Conservation (phyloP, 2,113 vertebrate genomes). For the Thymallus thymallus region DNA sequence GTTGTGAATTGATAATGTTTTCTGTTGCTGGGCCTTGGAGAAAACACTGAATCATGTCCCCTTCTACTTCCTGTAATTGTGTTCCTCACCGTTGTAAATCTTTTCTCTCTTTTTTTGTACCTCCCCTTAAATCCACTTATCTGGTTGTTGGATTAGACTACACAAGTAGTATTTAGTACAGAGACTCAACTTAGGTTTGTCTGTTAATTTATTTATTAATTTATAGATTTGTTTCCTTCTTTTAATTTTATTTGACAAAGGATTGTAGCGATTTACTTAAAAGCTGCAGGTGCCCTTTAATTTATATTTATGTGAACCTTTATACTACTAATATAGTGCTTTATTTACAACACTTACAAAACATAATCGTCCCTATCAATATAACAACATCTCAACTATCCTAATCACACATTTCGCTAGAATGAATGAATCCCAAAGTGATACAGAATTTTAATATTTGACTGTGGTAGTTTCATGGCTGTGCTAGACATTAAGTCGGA, state of each 20-base stretch:
- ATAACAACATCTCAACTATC: neutral
- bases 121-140: neutral
- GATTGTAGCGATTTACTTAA: neutral
- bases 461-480: neutral
- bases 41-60: constrained; percentile 82
- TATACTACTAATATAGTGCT: neutral
- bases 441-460: constrained; percentile 8
- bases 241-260: neutral
- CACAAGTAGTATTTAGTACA: no score
- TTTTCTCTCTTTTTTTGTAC: constrained; percentile 65
- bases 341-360: neutral
- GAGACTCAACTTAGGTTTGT: no score
- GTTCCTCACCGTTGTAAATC: constrained; percentile 35
- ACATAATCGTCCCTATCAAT: neutral
- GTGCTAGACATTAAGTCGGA: neutral
- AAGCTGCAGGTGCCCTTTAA: neutral
- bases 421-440: constrained; percentile 21
- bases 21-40: constrained; percentile 72
- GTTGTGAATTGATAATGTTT: constrained; percentile 92
- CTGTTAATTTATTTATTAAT: no score
- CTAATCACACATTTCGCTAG: neutral
- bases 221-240: no score
- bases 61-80: constrained; percentile 70
- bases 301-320: neutral
- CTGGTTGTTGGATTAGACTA: no score